A percentile compares a stretch with the other conserved stretches of the same genome.
phyloP scores from a whole-genome alignment of 2,113 vertebrate species.

The Reinhardtius hippoglossoides region DNA sequence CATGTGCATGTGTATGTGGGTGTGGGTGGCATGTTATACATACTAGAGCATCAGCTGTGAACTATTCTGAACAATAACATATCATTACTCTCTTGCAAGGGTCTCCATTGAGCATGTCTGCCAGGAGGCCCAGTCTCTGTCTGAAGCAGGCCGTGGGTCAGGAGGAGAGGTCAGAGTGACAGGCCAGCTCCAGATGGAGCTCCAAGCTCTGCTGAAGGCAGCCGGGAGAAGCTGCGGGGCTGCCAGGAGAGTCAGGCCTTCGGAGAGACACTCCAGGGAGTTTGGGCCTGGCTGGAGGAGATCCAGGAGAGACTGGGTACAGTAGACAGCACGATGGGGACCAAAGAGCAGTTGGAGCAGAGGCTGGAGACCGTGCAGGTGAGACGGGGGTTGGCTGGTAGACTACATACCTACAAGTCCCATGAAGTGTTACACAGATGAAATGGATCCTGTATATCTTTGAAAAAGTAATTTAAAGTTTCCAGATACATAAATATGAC shows the following conservation, averaged over 20 bases:
- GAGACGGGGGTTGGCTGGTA: conserved; percentile 3
- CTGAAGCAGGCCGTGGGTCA: conserved; percentile 85
- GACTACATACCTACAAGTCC: not conserved
- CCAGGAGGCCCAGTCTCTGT: conserved; percentile 87
- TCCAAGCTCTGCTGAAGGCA: conserved; percentile 87
- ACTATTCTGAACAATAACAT: conserved; percentile 21
- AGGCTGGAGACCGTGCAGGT: conserved; percentile 91
- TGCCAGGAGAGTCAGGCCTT: conserved; percentile 93
- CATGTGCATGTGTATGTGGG: conserved; percentile 19
- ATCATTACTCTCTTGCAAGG: conserved; percentile 72
- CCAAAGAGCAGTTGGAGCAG: conserved; percentile 87
- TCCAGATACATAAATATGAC: too few species aligned
- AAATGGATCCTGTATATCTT: not conserved
- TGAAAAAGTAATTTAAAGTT: too few species aligned
- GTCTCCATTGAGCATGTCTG: conserved; percentile 90
- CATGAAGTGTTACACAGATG: not conserved
- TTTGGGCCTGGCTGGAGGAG: conserved; percentile 91
- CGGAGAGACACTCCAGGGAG: conserved; percentile 88
- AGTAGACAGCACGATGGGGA: conserved; percentile 89
- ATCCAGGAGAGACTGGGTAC: conserved; percentile 86
- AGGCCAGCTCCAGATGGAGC: conserved; percentile 86
- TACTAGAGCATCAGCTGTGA: not conserved
- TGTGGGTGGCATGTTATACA: conserved; percentile 15
- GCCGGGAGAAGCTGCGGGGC: conserved; percentile 84
- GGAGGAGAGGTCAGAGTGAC: conserved; percentile 84